Evolutionary conservation across 1,140 invertebrate genomes (phyloP).

Genomic region (Polypedilum vanderplanki): DNA sequence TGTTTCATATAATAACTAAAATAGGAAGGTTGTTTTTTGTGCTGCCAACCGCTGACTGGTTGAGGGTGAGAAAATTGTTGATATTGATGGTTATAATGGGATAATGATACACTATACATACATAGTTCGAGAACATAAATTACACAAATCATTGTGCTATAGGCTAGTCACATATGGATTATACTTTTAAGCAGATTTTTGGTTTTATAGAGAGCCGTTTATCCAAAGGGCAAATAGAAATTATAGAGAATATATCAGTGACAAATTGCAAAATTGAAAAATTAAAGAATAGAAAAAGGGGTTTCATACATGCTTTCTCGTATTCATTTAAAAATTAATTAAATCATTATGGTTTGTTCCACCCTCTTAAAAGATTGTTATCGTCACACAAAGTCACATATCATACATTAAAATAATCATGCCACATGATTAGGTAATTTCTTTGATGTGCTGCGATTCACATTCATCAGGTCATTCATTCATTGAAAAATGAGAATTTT

Average conservation of each 20-base stretch:
- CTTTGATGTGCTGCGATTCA: no score
- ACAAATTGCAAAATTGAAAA: neutral
- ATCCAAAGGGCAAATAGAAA: neutral
- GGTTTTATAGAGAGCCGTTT: no score
- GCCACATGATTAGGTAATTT: no score
- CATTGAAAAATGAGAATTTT: no score
- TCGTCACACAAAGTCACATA: no score
- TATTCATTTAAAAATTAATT: no score
- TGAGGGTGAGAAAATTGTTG: slow-evolving; percentile 26
- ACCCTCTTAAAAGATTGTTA: no score
- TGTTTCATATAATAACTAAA: neutral
- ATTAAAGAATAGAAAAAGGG: no score
- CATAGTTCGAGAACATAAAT: neutral
- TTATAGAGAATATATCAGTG: neutral
- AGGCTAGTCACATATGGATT: neutral
- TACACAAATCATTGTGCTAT: neutral
- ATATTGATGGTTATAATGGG: neutral
- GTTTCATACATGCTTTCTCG: no score
- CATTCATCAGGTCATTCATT: no score
- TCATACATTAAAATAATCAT: no score
- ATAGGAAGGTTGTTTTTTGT: neutral
- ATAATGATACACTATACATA: slow-evolving; percentile 22
- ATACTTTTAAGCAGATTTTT: neutral
- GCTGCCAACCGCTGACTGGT: neutral
- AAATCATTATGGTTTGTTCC: no score